Evolutionary conservation across 2,888 invertebrate species (phyloP).

Genomic region (Drosophila acutilabella): DNA sequence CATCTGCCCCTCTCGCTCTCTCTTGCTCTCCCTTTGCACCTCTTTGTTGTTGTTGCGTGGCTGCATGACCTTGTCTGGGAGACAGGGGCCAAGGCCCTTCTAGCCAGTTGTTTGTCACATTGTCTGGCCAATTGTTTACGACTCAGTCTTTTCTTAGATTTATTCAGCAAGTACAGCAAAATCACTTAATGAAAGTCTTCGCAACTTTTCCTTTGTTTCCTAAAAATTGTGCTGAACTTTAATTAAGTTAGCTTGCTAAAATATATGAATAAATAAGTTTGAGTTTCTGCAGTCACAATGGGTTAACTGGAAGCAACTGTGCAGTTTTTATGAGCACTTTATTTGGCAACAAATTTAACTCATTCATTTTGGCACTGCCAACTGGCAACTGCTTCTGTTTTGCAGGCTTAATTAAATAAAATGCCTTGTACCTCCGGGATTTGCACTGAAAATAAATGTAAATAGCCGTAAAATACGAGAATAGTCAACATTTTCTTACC

Average conservation of each 20-base stretch:
- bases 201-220: neutral
- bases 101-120: conserved; percentile 54
- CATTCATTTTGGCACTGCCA: conserved; percentile 20
- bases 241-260: no score
- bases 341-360: conserved; percentile 4
- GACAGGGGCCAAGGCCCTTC: conserved; percentile 53
- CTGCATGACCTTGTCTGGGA: conserved; percentile 70
- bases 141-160: conserved; percentile 9
- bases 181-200: neutral
- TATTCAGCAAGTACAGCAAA: conserved; percentile 5
- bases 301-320: no score
- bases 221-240: no score
- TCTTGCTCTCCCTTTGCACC: conserved; percentile 11
- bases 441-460: conserved; percentile 16
- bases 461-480: conserved; percentile 15
- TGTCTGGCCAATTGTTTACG: conserved; percentile 49
- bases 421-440: conserved; percentile 31
- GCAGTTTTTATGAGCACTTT: neutral
- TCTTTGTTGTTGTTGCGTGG: conserved; percentile 34
- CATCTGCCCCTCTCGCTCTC: neutral
- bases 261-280: no score
- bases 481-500: conserved; percentile 5
- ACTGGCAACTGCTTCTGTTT: conserved; percentile 28
- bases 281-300: no score
- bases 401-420: conserved; percentile 39